Conservation (phyloP, 2,797 vertebrate genomes). For the Varecia variegata region DNA sequence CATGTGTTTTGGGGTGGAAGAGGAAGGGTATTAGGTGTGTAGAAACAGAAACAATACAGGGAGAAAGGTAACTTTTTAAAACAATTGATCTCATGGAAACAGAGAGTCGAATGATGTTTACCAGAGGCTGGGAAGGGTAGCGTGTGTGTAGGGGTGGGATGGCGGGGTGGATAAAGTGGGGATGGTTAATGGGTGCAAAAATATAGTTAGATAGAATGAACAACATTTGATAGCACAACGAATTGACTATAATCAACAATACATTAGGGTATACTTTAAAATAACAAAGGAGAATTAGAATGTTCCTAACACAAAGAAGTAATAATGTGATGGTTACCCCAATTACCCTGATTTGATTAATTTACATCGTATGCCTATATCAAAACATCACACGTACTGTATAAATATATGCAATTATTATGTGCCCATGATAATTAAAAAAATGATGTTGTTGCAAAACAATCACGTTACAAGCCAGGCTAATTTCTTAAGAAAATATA, state of each 20-base stretch:
- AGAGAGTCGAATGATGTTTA: not conserved
- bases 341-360: not conserved
- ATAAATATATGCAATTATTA: not conserved
- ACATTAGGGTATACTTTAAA: not conserved
- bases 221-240: not conserved
- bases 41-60: not conserved
- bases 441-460: not conserved
- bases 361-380: not conserved
- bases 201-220: not conserved
- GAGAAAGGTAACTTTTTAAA: not conserved
- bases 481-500: slow-evolving; percentile 19
- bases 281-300: not conserved
- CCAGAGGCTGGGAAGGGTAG: too few relatives aligned
- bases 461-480: not conserved
- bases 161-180: not conserved
- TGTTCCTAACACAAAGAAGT: not conserved
- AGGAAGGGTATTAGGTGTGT: not conserved
- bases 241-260: not conserved
- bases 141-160: too few relatives aligned
- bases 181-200: not conserved
- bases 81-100: not conserved
- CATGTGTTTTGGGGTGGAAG: not conserved
- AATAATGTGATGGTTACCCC: not conserved
- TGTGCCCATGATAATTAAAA: not conserved
- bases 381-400: not conserved